A percentile compares a stretch with the other conserved stretches of the same genome.
phyloP scores from a whole-genome alignment of 2,113 vertebrate species.

The Mola mola region DNA sequence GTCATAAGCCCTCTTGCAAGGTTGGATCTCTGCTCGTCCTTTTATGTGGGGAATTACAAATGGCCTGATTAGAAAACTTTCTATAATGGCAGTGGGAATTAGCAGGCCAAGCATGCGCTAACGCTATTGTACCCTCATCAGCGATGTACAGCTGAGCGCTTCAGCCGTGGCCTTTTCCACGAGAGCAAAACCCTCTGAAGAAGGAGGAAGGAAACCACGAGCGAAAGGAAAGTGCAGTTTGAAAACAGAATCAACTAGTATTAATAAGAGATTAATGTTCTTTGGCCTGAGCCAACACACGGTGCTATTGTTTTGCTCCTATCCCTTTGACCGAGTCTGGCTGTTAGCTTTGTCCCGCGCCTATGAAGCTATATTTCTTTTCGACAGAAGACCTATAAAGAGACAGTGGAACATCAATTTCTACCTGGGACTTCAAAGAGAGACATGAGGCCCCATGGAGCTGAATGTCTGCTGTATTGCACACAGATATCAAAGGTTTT shows the following conservation, averaged over 20 bases:
- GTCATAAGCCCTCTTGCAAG: constrained; percentile 56
- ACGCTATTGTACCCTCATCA: constrained; percentile 77
- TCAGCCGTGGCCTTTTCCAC: constrained; percentile 61
- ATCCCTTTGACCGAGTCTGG: constrained; percentile 55
- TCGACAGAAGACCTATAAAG: constrained; percentile 71
- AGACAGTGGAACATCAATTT: constrained; percentile 75
- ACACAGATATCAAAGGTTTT: constrained; percentile 68
- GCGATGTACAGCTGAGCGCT: constrained; percentile 73
- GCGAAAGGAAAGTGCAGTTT: constrained; percentile 55
- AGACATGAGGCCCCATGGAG: constrained; percentile 54
- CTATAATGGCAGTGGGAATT: constrained; percentile 70
- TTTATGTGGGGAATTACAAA: constrained; percentile 71
- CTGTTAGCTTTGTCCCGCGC: constrained; percentile 69
- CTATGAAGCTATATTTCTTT: constrained; percentile 76
- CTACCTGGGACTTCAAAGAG: constrained; percentile 74
- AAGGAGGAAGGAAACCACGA: constrained; percentile 14
- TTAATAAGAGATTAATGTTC: constrained; percentile 78
- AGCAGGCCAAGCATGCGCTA: constrained; percentile 73
- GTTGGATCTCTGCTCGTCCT: constrained; percentile 65
- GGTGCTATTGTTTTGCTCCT: constrained; percentile 60
- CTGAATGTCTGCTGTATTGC: constrained; percentile 55
- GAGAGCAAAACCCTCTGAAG: constrained; percentile 53
- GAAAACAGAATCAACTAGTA: constrained; percentile 73
- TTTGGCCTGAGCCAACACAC: constrained; percentile 57
- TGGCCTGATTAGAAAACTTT: constrained; percentile 69